Evolutionary conservation across 2,113 vertebrate genomes (phyloP).

Genomic region (Tragulus kanchil): DNA sequence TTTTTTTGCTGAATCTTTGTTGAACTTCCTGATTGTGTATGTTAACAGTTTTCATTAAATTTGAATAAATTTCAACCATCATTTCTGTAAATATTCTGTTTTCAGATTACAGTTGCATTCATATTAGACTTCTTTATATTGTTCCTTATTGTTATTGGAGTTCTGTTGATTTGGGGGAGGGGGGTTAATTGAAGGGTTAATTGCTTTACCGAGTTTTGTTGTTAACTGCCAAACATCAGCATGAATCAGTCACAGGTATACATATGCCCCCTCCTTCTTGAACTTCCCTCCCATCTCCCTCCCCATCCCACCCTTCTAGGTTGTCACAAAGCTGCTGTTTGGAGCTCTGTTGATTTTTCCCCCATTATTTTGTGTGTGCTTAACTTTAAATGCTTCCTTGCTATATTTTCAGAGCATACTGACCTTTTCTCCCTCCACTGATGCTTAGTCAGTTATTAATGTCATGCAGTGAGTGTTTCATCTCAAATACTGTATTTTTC

Average conservation of each 20-base stretch:
- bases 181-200: too few relatives aligned
- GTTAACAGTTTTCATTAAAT: not conserved
- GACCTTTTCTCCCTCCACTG: not conserved
- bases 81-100: conserved; percentile 16
- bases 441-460: conserved; percentile 39
- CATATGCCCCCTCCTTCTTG: too few relatives aligned
- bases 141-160: not conserved
- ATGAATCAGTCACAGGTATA: too few relatives aligned
- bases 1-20: conserved; percentile 14
- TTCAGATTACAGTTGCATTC: not conserved
- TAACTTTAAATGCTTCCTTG: not conserved
- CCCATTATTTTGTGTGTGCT: not conserved
- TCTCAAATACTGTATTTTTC: not conserved
- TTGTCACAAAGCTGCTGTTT: too few relatives aligned
- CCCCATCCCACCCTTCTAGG: too few relatives aligned
- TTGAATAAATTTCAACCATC: not conserved
- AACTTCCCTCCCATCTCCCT: too few relatives aligned
- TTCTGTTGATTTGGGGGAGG: not conserved
- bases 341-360: not conserved
- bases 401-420: not conserved
- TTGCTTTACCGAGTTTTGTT: too few relatives aligned
- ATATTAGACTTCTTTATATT: not conserved
- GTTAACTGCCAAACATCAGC: too few relatives aligned
- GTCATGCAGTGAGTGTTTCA: not conserved
- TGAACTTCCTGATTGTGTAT: conserved; percentile 5